Evolutionary conservation across 1,140 invertebrate species (phyloP), one percentile per base, ranked within the genome.

Genomic region (Zaprionus davidi): DNA sequence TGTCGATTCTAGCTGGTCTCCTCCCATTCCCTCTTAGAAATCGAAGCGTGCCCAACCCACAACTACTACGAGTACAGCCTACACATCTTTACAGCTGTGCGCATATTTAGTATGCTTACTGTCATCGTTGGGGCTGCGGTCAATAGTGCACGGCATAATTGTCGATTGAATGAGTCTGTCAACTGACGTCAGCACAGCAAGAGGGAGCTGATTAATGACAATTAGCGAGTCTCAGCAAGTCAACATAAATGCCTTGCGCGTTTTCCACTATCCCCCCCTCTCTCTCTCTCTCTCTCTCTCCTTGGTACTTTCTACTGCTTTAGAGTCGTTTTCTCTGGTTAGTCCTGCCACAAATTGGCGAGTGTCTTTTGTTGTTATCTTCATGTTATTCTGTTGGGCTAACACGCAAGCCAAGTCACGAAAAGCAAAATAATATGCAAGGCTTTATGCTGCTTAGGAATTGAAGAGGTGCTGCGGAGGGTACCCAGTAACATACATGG

Each of bases 191-290:
- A 78, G 58, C 55, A 41, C 41, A 56, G 36, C 71, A 7, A 38
- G 24, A 41, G 41, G 41, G n/a, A 71, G 58, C 82, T 84, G 85
- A 88, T 90, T 88, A 90, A 88, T 90, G 60, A n/a, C 84, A 88
- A 88, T 88, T 88, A 90, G 83, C 46, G 57, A 34, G 76, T 12
- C 46, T n/a, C 56, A 62, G 20, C 20, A 2, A 55, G 46, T 34
- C 67, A 41, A 57, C 13, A 56, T 65, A 56, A 38, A 51, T 24
- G 46, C 24, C 17, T 44, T 7, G 5, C 41, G 15, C 28, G 28
- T 31, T 31, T 9, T 9, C 28, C 28, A 31, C 2, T 17, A 0
- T 41, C 1, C n/a, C 0, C 9, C 3, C 4, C 20, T 11, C 11
- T 20, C 17, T 49, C 3, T 7, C 41, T 44, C 15, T 36, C 2